These are phyloP conservation scores for Malacoctenus gilli DNA, from an alignment of 2,797 vertebrate species.

Conservation along the genomic window DNA sequence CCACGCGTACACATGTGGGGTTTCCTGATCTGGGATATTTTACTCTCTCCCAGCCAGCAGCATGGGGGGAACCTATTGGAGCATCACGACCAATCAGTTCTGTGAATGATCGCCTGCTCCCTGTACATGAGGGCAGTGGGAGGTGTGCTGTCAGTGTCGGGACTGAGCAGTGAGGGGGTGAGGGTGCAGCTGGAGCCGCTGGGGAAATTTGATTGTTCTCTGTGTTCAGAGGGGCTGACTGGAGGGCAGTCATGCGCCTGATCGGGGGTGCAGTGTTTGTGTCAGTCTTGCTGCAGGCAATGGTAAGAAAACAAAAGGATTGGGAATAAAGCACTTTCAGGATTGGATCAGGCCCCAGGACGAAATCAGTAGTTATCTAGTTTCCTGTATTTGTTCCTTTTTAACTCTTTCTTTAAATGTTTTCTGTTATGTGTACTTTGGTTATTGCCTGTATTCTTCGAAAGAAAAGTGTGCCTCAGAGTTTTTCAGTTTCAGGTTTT, in stretches of 20 bases:
- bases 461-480: neutral
- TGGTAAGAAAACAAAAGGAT: slow-evolving; percentile 69
- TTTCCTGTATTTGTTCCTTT: neutral
- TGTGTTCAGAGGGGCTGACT: slow-evolving; percentile 57
- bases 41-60: slow-evolving; percentile 54
- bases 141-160: slow-evolving; percentile 10
- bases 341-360: no score
- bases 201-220: slow-evolving; percentile 16
- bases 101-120: slow-evolving; percentile 57
- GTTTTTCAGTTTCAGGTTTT: no score
- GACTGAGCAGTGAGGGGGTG: neutral
- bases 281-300: slow-evolving; percentile 75
- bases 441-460: neutral
- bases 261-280: slow-evolving; percentile 74
- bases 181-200: slow-evolving; percentile 11
- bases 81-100: slow-evolving; percentile 23
- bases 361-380: no score
- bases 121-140: slow-evolving; percentile 33
- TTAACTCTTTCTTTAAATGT: neutral
- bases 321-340: no score
- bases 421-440: neutral
- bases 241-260: slow-evolving; percentile 74
- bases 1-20: slow-evolving; percentile 19
- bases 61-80: slow-evolving; percentile 46
- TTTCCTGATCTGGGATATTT: slow-evolving; percentile 20